Base-by-base conservation (phyloP, 92 coral and sea anemone species). In the Desmophyllum pertusum region DNA sequence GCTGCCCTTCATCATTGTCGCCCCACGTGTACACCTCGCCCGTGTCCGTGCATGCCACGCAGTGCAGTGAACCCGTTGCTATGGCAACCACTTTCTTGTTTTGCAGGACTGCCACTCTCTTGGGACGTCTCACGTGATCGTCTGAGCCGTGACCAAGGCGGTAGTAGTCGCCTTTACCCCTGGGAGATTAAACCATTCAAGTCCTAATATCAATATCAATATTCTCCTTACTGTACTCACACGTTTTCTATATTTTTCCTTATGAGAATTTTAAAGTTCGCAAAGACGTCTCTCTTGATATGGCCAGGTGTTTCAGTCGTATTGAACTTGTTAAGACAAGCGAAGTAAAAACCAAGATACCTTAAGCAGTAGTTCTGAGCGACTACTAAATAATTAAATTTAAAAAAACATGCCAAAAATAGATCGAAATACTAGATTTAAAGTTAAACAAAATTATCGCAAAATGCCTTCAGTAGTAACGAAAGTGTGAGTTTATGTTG, bases 1-100 rank as follows among this genome's bases (percentile, higher is more conserved):
- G 79, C 90, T 96, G 99, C 29, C 99, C 99, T 86, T 96, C 99
- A 66, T 96, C 99, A 51, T 96, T 96, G 55, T 96, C 99, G 38
- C 99, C 99, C 99, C 99, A 96, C 4, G 99, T 96, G 85, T 90
- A 96, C 78, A 96, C 99, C 70, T 96, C 99, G 29, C 99, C 99
- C 4, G 97, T 89, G 86, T 96, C 99, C 52, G 99, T 92, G 62
- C 96, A 94, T 31, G 95, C 99, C 63, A 96, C 99, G 76, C 99
- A 96, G 87, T 96, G 99, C 30, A 96, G 76, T 4, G 99, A 96
- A 25, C 99, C 99, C 55, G 98, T 96, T 83, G 98, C 96, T 70
- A 96, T 95, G 70, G 89, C 94, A 66, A 96, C 90, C 41, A 96
- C 91, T 73, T 93, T 94, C 85, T 96, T 96, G 83, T 93, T 94